phyloP scores from a whole-genome alignment of 2,888 invertebrate genomes.

The Clivina fossor region DNA sequence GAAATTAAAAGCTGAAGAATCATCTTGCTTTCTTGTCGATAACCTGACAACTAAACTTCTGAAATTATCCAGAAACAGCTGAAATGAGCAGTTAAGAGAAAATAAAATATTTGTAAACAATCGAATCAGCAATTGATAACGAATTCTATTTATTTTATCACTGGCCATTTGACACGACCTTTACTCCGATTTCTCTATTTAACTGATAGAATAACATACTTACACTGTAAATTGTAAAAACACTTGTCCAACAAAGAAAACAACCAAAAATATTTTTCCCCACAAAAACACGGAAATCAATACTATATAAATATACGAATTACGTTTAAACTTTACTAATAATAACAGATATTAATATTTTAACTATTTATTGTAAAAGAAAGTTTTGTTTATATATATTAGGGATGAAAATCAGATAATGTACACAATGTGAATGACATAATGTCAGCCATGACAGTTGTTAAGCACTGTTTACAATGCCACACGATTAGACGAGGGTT shows the following conservation, averaged over 20 bases:
- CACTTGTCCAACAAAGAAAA: too few relatives aligned
- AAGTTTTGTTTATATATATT: too few relatives aligned
- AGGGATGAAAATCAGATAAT: too few relatives aligned
- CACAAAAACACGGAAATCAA: conserved; percentile 23
- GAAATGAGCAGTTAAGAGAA: conserved; percentile 7
- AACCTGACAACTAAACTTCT: conserved; percentile 25
- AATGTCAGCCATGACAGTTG: conserved; percentile 20
- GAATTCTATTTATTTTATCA: conserved; percentile 17
- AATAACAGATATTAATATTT: background rate
- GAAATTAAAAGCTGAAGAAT: conserved; percentile 10
- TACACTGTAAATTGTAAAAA: conserved; percentile 8
- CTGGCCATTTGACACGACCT: conserved; percentile 23
- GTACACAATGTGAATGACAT: conserved; percentile 11
- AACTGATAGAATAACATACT: conserved; percentile 17
- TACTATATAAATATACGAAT: conserved; percentile 3
- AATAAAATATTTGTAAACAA: conserved; percentile 19
- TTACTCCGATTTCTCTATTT: conserved; percentile 18
- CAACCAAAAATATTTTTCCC: too few relatives aligned
- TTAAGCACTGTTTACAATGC: conserved; percentile 22
- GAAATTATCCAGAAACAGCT: conserved; percentile 13
- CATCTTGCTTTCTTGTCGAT: conserved; percentile 13
- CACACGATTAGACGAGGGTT: conserved; percentile 15
- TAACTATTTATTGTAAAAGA: too few relatives aligned
- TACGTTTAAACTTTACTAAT: background rate
- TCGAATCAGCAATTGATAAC: conserved; percentile 26